Base-by-base conservation (phyloP, 2,113 vertebrate genomes). In the Oreochromis niloticus region DNA sequence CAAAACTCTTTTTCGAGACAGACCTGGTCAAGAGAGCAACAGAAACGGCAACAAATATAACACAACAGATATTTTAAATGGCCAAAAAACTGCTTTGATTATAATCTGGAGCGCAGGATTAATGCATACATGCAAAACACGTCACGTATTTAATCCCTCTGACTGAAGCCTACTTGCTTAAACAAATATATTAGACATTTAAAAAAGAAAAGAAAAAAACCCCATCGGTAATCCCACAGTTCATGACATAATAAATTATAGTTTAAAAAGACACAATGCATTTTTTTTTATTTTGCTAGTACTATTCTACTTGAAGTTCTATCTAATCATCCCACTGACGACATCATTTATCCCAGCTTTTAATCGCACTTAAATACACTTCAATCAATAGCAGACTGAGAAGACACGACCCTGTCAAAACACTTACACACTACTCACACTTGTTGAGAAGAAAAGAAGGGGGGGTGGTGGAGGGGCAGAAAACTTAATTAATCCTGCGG, bases 401-500 rank as follows among this genome's bases (percentile, higher is more conserved):
- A 43, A 78, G n/a, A 79, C 3, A 52, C 4, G 10, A 4, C 71
- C 27, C 46, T 16, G 39, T 24, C 34, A 78, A 13, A 63, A 9
- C n/a, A 3, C 19, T 22, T 22, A 6, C 52, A 79, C 41, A 34
- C 46, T 46, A 9, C 78, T 71, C 55, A 85, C 91, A 90, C 91
- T 83, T 89, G 87, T 84, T 88, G 87, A 57, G 4, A 75, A 32
- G 27, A 78, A 17, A 66, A 66, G 34, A 4, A 22, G 61, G 34
- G 19, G 19, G 61, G 39, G 6, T 22, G 73, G 73, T n/a, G 10
- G n/a, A 56, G 24, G 63, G 71, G 43, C 27, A 48, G 71, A 48
- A 19, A 75, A 32, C 16, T 7, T 30, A 32, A 84, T 83, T 4
- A 75, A 87, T 81, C 43, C 6, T 8, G 30, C 48, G 10, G 30